Conservation (phyloP, 2,113 vertebrate species). For the Vimba vimba region DNA sequence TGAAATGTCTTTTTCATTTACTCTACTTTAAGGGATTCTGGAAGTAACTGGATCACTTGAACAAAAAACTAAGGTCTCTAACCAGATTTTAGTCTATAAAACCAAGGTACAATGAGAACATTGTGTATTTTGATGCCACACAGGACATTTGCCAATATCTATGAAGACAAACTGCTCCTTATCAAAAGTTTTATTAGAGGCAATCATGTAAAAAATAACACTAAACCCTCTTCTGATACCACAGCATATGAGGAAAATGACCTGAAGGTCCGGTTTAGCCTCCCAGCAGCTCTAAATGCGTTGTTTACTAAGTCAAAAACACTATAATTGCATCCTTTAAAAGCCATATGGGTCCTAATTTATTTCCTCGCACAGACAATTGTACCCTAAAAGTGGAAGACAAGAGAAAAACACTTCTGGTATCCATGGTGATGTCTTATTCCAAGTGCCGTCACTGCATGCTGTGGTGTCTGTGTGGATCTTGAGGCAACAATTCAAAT, state of each 20-base stretch:
- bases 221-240: slow-evolving; percentile 11
- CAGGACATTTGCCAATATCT: background rate
- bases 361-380: slow-evolving; percentile 26
- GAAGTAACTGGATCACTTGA: background rate
- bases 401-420: slow-evolving; percentile 10
- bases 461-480: slow-evolving; percentile 13
- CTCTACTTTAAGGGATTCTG: background rate
- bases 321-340: slow-evolving; percentile 27
- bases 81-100: slow-evolving; percentile 7
- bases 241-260: slow-evolving; percentile 28
- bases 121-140: background rate
- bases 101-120: background rate
- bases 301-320: slow-evolving; percentile 55
- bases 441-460: background rate
- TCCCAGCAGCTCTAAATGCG: slow-evolving; percentile 41
- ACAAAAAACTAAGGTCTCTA: background rate
- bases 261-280: slow-evolving; percentile 29
- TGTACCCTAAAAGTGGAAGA: slow-evolving; percentile 31
- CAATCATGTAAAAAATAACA: slow-evolving; percentile 39
- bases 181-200: slow-evolving; percentile 34
- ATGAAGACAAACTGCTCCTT: background rate
- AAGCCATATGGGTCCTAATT: slow-evolving; percentile 21
- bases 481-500: background rate
- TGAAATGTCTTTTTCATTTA: slow-evolving; percentile 10
- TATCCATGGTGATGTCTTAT: slow-evolving; percentile 44